phyloP scores from a whole-genome alignment of 1,140 invertebrate species.

The Metaphire vulgaris region DNA sequence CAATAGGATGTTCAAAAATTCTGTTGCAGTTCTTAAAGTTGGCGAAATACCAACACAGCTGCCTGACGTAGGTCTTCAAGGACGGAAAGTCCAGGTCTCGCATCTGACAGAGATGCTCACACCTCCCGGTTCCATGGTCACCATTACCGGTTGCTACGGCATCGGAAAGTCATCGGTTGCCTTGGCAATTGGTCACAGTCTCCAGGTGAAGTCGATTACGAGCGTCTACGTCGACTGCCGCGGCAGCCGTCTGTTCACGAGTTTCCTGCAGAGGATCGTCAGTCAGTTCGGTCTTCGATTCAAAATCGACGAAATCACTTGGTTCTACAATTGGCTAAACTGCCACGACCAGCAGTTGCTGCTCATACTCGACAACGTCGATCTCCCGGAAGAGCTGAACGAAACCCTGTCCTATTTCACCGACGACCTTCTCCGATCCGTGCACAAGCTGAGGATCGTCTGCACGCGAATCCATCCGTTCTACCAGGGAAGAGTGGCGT shows the following conservation, averaged over 20 bases:
- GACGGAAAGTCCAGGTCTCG: background rate
- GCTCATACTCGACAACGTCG: constrained; percentile 26
- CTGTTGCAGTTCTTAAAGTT: background rate
- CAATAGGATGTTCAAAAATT: no score
- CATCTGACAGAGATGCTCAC: background rate
- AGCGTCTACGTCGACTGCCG: constrained; percentile 8
- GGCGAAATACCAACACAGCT: background rate
- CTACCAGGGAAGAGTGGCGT: constrained; percentile 8
- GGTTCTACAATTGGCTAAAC: constrained; percentile 25
- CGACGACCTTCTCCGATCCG: constrained; percentile 12
- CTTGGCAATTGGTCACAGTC: background rate
- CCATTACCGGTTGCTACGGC: constrained; percentile 4
- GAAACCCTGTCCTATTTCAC: constrained; percentile 13
- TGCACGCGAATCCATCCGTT: constrained; percentile 14
- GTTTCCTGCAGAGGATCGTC: background rate
- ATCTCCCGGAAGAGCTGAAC: constrained; percentile 8
- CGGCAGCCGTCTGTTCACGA: background rate
- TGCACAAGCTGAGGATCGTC: constrained; percentile 11
- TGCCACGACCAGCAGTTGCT: constrained; percentile 24
- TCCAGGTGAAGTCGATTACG: background rate
- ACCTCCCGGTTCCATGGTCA: background rate
- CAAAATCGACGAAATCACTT: background rate
- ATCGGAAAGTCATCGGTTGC: constrained; percentile 22
- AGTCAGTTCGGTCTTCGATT: constrained; percentile 15
- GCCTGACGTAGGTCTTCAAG: background rate